Percentiles rank a stretch among this genome's conserved stretches.
phyloP scores from a whole-genome alignment of 2,888 invertebrate species.

The Pristionchus japonicus region DNA sequence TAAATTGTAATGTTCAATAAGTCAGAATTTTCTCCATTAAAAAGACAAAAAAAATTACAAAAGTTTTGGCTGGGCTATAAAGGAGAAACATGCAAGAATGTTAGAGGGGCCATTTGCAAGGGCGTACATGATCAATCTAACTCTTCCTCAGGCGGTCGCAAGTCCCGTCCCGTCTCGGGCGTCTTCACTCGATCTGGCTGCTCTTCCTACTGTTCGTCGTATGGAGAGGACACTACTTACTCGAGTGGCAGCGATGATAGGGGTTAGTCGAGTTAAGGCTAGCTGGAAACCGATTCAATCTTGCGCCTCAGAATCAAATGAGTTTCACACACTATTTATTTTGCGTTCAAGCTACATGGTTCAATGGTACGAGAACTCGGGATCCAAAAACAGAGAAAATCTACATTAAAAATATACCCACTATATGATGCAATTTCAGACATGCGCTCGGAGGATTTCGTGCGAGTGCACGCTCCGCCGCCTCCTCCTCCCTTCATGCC shows the following conservation, averaged over 20 bases:
- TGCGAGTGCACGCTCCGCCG: slow-evolving; percentile 31
- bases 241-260: slow-evolving; percentile 30
- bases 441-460: slow-evolving; percentile 34
- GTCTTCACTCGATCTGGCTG: slow-evolving; percentile 29
- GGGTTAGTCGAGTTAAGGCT: no score
- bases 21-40: no score
- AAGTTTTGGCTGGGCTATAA: no score
- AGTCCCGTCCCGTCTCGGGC: slow-evolving; percentile 35
- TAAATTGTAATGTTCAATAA: no score
- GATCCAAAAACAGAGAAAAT: no score
- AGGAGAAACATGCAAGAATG: no score
- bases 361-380: no score
- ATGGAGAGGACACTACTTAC: slow-evolving; percentile 35
- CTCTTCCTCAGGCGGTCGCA: slow-evolving; percentile 4
- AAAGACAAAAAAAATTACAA: no score
- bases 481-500: slow-evolving; percentile 47
- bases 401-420: not conserved
- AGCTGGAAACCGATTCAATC: not conserved
- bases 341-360: no score
- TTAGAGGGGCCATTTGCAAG: no score
- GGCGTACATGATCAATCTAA: no score
- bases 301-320: not conserved
- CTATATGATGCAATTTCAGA: not conserved
- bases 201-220: slow-evolving; percentile 36
- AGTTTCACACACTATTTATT: not conserved